Evolutionary conservation across 2,888 invertebrate species (phyloP), one percentile per base, ranked within the genome.

Genomic region (Chamaedrilus cognettii): DNA sequence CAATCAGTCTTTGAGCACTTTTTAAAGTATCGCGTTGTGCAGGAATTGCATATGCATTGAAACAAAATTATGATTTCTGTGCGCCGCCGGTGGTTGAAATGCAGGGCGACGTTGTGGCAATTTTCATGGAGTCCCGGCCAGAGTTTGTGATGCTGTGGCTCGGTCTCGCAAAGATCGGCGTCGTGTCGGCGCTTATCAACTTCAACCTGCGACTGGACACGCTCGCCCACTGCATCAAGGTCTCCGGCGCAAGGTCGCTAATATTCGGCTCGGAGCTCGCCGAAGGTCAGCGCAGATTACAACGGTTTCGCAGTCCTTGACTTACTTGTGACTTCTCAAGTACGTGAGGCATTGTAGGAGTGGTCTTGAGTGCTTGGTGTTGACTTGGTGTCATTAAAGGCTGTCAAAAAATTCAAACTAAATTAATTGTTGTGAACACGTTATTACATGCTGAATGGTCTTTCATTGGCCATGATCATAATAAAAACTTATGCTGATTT

Each of bases 91-190:
- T 42, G 7, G 42, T 11, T 42, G 7, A 19, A 7, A 11, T 42
- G 42, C 51, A 65, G 65, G 96, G 95, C 0, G 94, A 98, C 83
- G 89, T 90, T 0, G 91, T 99, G 0, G 95, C 91, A 0, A 85
- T 99, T 26, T 89, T 94, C 83, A 88, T 96, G 86, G 94, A 94
- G 83, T 97, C 96, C 84, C 88, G 92, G 49, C 92, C 95, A 0
- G 94, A 98, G 83, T 94, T 91, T 85, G 91, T 96, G 2, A 90
- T 90, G 51, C 89, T 90, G 50, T 99, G 98, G 97, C 86, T 99
- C 64, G 98, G 97, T 0, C 87, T 95, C 63, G 90, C 94, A 15
- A 94, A 97, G 84, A 84, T 86, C 59, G 87, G 86, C 26, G 83
- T 85, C 1, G 77, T 83, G 2, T 79, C 91, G 0, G 94, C 98